Evolutionary conservation across 2,797 vertebrate species (phyloP).

Genomic region (Thalassophryne amazonica): DNA sequence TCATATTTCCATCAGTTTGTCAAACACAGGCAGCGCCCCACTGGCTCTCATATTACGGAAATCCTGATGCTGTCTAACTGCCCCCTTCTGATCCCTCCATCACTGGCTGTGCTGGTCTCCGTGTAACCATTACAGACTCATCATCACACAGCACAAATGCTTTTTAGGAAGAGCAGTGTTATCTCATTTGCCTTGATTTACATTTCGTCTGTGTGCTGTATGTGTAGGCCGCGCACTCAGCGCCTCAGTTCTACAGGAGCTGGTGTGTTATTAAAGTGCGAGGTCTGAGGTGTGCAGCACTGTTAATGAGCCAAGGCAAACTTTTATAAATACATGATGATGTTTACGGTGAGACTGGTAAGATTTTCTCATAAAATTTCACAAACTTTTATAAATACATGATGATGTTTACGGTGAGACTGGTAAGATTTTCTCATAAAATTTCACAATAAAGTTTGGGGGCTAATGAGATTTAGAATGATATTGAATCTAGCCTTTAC

Average conservation of each 20-base stretch:
- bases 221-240: slow-evolving; percentile 18
- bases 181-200: slow-evolving; percentile 43
- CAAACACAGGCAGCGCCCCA: slow-evolving; percentile 46
- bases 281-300: slow-evolving; percentile 33
- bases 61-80: slow-evolving; percentile 17
- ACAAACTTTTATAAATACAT: slow-evolving; percentile 55
- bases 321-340: slow-evolving; percentile 59
- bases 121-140: slow-evolving; percentile 4
- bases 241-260: slow-evolving; percentile 4
- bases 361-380: slow-evolving; percentile 41
- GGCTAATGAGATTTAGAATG: slow-evolving; percentile 14
- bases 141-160: slow-evolving; percentile 5
- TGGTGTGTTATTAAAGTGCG: slow-evolving; percentile 36
- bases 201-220: slow-evolving; percentile 28
- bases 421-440: slow-evolving; percentile 35
- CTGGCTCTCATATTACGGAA: slow-evolving; percentile 35
- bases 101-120: slow-evolving; percentile 15
- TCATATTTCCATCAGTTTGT: slow-evolving; percentile 40
- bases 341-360: slow-evolving; percentile 35
- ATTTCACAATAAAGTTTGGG: slow-evolving; percentile 31
- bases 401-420: slow-evolving; percentile 47
- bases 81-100: slow-evolving; percentile 21
- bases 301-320: slow-evolving; percentile 37
- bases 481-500: slow-evolving; percentile 28
- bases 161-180: background rate